Evolutionary conservation across 2,888 invertebrate species (phyloP).

Genomic region (Phyto melanocephala): DNA sequence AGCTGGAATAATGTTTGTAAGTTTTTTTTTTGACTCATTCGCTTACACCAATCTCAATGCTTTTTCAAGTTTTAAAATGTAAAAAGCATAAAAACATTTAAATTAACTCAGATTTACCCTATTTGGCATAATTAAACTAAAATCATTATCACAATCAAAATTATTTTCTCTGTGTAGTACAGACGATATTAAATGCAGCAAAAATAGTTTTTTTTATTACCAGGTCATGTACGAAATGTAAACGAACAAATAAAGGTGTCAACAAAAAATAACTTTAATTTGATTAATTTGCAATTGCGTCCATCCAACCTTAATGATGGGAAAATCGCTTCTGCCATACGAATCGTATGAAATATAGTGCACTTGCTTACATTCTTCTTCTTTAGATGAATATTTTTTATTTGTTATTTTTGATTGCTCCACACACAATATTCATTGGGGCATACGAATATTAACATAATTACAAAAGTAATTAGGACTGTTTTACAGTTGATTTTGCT

Average conservation of each 20-base stretch:
- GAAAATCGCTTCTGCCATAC: constrained; percentile 67
- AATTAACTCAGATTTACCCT: no score
- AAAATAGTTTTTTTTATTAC: constrained; percentile 42
- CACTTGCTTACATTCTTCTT: constrained; percentile 31
- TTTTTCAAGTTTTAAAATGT: no score
- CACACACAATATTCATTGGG: constrained; percentile 23
- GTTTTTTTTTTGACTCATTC: no score
- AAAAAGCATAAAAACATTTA: no score
- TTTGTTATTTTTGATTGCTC: constrained; percentile 20
- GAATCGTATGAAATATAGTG: constrained; percentile 46
- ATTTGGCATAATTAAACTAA: no score
- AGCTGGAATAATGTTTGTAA: no score
- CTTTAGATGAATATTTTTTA: constrained; percentile 5
- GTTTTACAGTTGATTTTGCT: constrained; percentile 11
- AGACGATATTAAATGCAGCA: constrained; percentile 30
- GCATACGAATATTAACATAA: constrained; percentile 54
- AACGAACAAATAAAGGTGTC: constrained; percentile 51
- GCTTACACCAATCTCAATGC: no score
- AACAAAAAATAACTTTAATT: constrained; percentile 72
- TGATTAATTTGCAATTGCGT: constrained; percentile 72
- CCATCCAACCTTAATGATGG: constrained; percentile 73
- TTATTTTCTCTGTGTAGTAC: no score
- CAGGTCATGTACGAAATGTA: neutral
- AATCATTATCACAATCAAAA: no score
- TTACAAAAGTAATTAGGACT: constrained; percentile 66